Evolutionary conservation across 2,797 vertebrate species (phyloP).

Genomic region (Enteromius trimaculatus): DNA sequence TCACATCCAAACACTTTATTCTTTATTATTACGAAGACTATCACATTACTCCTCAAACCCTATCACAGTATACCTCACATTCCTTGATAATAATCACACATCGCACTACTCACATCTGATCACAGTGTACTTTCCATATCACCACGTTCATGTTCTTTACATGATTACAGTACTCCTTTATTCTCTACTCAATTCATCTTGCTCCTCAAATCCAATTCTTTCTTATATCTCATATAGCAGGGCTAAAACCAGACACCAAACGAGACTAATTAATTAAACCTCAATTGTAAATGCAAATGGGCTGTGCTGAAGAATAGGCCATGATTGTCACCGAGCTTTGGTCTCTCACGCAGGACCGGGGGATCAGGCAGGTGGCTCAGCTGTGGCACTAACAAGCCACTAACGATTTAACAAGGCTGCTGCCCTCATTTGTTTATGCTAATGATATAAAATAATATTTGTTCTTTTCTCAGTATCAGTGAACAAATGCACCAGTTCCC

Average conservation of each 20-base stretch:
- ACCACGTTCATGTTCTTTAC: neutral
- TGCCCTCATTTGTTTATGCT: constrained; percentile 86
- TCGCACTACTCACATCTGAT: neutral
- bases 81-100: neutral
- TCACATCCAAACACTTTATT: neutral
- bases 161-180: neutral
- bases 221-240: neutral
- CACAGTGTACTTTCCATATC: neutral
- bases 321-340: constrained; percentile 22
- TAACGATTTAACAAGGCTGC: constrained; percentile 76
- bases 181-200: neutral
- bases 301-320: constrained; percentile 56
- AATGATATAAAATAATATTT: constrained; percentile 82
- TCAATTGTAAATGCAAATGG: constrained; percentile 84
- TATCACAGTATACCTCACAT: neutral
- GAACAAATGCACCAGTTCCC: constrained; percentile 35
- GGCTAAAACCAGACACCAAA: constrained; percentile 62
- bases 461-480: constrained; percentile 72
- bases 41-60: neutral
- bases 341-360: constrained; percentile 49
- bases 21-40: neutral
- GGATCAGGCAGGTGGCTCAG: constrained; percentile 81
- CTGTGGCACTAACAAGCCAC: constrained; percentile 79
- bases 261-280: constrained; percentile 79
- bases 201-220: neutral